These are phyloP conservation scores for Exephanes ischioxanthus DNA, from an alignment of 2,888 invertebrate genomes.

Conservation along the genomic window DNA sequence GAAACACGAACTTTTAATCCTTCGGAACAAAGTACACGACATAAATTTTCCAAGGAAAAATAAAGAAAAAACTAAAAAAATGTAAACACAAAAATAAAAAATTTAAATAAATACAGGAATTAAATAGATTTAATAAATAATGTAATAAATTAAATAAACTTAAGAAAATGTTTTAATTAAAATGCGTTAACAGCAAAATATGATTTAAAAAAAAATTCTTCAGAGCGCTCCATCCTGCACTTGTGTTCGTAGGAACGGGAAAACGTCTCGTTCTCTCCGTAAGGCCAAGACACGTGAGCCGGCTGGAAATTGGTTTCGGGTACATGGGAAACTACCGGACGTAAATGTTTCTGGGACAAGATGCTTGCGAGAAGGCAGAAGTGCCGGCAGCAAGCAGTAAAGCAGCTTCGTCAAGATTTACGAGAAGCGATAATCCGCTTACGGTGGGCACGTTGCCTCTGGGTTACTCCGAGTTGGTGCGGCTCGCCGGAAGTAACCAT, in stretches of 20 bases:
- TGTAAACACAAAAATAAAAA: no score
- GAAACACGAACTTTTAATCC: background rate
- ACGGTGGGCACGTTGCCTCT: conserved; percentile 27
- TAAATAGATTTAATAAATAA: no score
- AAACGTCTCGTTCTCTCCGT: background rate
- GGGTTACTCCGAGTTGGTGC: conserved; percentile 16
- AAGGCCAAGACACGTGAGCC: conserved; percentile 12
- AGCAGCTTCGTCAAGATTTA: conserved; percentile 35
- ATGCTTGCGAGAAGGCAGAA: background rate
- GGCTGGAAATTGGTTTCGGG: conserved; percentile 23
- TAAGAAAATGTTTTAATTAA: no score
- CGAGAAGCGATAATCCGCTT: conserved; percentile 50
- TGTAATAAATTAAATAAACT: no score
- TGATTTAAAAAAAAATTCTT: background rate
- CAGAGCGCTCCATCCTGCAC: background rate
- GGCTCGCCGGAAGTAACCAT: conserved; percentile 42
- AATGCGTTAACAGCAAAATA: no score
- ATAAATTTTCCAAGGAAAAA: no score
- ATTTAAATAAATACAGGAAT: no score
- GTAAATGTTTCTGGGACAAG: conserved; percentile 19
- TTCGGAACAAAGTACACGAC: no score
- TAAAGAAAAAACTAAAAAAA: no score
- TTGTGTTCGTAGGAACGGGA: background rate
- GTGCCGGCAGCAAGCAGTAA: conserved; percentile 14
- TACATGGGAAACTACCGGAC: conserved; percentile 21